Evolutionary conservation across 2,888 invertebrate species (phyloP), one percentile per base, ranked within the genome.

Genomic region (Stomorhina lunata): DNA sequence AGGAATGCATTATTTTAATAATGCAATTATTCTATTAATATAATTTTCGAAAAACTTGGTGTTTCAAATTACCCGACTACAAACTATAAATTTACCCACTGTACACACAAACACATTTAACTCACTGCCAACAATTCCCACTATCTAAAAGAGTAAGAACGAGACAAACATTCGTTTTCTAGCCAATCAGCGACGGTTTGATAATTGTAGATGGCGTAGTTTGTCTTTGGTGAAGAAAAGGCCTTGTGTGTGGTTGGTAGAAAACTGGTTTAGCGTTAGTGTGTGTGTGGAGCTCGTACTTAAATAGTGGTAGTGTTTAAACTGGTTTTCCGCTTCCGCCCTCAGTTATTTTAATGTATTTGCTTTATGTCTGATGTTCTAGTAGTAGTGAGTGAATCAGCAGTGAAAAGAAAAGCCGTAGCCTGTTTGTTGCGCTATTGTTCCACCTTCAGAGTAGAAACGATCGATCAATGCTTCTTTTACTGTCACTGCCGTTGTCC

Each of bases 341-440:
- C 66, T 45, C 63, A 63, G 71, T 80, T 43, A 59, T 20, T 61
- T 65, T 40, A 69, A 77, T 48, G 48, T 63, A 68, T 65, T 43
- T 32, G 34, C n/a, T 12, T 17, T 69, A 9, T 10, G 37, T 53
- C n/a, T 69, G 48, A n/a, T 34, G 32, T 50, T 57, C 37, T 29
- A 17, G 48, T 27, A 20, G 66, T 22, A 66, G 61, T 50, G 29
- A 61, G 5, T 61, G 34, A 50, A 43, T 45, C 34, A 29, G 50
- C 34, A 61, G 71, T 25, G 63, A 78, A 57, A 75, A 79, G 55
- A 82, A 79, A 79, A 79, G 79, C 82, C 82, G 84, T 83, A 84
- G 84, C 85, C 83, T 84, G 81, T 83, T 84, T 84, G 86, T 83
- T 86, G 80, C 83, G 85, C 85, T 86, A 73, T 85, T 85, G 85